These are phyloP conservation scores for Forficula auricularia DNA, from an alignment of 1,140 invertebrate species.

Conservation along the genomic window DNA sequence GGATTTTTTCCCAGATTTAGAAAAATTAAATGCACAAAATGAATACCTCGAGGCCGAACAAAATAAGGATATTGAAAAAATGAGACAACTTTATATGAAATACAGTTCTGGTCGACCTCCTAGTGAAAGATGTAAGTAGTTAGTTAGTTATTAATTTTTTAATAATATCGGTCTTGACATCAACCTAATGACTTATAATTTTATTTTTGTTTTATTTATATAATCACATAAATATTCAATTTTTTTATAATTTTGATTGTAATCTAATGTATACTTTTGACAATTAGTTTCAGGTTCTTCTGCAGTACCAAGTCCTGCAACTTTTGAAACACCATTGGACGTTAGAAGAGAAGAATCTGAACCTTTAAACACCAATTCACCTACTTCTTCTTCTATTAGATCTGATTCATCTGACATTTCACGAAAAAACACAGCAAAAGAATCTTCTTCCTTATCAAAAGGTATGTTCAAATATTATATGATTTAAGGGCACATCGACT, in stretches of 20 bases:
- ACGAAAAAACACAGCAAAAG: not conserved
- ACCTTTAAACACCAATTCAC: too few species aligned
- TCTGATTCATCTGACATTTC: not conserved
- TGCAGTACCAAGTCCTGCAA: constrained; percentile 56
- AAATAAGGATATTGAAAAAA: constrained; percentile 69
- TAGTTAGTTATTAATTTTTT: not conserved
- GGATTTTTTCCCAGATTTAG: constrained; percentile 92
- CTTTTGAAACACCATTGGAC: constrained; percentile 63
- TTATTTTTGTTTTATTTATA: not conserved
- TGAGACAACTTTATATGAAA: constrained; percentile 72
- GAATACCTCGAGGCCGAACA: constrained; percentile 82
- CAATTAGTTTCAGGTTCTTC: too few species aligned
- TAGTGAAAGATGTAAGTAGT: constrained; percentile 36
- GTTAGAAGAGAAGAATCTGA: constrained; percentile 10
- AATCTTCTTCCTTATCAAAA: not conserved
- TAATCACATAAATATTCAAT: constrained; percentile 9
- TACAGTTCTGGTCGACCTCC: constrained; percentile 53
- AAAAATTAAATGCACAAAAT: constrained; percentile 81
- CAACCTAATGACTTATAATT: too few species aligned
- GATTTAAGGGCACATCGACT: too few species aligned
- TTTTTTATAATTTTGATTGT: constrained; percentile 11
- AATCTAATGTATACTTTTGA: too few species aligned
- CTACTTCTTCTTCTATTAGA: too few species aligned
- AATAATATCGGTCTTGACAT: too few species aligned
- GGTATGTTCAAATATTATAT: too few species aligned